Evolutionary conservation across 2,888 invertebrate species (phyloP).

Genomic region (Dioctria rufipes): DNA sequence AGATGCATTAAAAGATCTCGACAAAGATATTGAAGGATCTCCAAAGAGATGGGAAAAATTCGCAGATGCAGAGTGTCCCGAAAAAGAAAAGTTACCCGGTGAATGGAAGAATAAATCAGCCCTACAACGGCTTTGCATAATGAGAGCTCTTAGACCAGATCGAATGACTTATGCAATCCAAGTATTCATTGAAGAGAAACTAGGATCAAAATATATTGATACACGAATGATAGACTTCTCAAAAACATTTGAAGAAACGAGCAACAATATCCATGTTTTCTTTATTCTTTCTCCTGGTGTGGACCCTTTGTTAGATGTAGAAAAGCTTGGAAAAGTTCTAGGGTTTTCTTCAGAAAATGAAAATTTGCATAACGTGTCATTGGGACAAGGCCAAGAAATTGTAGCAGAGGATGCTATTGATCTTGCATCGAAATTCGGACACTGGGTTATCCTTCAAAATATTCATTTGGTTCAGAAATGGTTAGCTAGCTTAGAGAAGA

Average conservation of each 20-base stretch:
- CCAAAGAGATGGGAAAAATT: constrained; percentile 94
- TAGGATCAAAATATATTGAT: constrained; percentile 87
- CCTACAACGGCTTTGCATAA: constrained; percentile 90
- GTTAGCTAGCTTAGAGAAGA: constrained; percentile 91
- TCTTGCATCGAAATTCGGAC: constrained; percentile 81
- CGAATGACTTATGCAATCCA: constrained; percentile 91
- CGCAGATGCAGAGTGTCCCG: constrained; percentile 92
- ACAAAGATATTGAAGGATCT: constrained; percentile 93
- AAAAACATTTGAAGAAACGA: constrained; percentile 89
- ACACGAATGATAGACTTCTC: constrained; percentile 85
- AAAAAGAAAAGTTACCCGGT: constrained; percentile 93
- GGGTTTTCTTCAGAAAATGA: constrained; percentile 85
- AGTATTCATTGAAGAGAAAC: constrained; percentile 89
- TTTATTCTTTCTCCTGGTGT: constrained; percentile 96
- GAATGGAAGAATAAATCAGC: constrained; percentile 95
- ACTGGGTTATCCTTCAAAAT: constrained; percentile 96
- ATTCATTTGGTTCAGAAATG: constrained; percentile 93
- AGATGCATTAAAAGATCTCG: constrained; percentile 86
- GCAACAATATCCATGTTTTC: constrained; percentile 88
- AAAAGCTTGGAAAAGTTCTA: constrained; percentile 84
- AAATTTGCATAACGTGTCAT: constrained; percentile 93
- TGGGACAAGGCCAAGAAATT: constrained; percentile 95
- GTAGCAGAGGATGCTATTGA: constrained; percentile 92
- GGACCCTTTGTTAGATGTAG: constrained; percentile 94
- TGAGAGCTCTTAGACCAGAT: constrained; percentile 92